Conservation (phyloP, 2,113 vertebrate species). For the Pelmatolapia mariae region DNA sequence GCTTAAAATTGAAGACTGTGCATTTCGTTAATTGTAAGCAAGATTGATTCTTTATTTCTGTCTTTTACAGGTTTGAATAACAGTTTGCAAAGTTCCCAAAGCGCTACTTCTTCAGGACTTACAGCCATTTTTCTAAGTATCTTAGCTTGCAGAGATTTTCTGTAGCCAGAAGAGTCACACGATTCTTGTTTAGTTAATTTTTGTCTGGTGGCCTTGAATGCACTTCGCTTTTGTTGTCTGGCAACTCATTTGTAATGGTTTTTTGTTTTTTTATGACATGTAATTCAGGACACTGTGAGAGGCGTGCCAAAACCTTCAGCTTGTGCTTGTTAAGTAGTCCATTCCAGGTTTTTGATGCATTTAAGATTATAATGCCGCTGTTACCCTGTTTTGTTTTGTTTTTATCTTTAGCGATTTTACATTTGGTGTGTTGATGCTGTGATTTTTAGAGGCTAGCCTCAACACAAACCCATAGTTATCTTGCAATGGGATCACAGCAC, state of each 20-base stretch:
- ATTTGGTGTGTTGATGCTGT: background rate
- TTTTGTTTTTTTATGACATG: background rate
- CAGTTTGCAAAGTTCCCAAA: background rate
- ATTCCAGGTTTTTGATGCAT: background rate
- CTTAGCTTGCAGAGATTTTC: background rate
- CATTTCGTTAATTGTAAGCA: background rate
- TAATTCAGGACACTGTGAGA: background rate
- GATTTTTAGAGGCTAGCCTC: background rate
- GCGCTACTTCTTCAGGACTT: background rate
- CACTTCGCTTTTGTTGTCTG: background rate
- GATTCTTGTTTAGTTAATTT: background rate
- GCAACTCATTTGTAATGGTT: background rate
- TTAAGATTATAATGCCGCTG: background rate
- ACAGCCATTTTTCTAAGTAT: background rate
- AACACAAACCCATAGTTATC: background rate
- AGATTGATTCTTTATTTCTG: background rate
- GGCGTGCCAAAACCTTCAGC: background rate
- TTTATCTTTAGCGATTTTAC: background rate
- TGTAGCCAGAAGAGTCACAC: background rate
- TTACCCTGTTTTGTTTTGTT: background rate
- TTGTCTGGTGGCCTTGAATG: background rate
- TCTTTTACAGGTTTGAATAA: background rate
- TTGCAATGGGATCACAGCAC: background rate
- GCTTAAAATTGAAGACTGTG: background rate
- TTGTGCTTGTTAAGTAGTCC: background rate